Conservation (phyloP, 2,113 vertebrate genomes). For the Thinocorus orbignyianus region DNA sequence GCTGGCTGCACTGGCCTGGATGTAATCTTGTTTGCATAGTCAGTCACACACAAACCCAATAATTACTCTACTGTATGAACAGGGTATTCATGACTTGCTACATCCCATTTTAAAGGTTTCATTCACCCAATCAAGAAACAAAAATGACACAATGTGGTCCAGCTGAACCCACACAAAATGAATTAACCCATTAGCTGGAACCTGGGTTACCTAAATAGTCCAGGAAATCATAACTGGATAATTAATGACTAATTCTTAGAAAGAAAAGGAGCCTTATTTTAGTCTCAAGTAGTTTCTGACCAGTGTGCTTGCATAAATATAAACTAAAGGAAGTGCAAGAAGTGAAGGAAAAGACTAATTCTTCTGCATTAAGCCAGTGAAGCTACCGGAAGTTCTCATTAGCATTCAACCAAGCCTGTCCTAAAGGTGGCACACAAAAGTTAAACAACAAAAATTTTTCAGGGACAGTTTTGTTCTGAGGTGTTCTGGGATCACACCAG, state of each 20-base stretch:
- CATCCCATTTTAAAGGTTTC: conserved; percentile 13
- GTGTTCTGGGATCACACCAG: neutral
- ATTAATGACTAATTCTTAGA: neutral
- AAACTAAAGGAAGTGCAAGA: neutral
- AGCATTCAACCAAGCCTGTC: neutral
- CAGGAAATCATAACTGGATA: neutral
- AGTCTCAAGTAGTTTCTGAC: neutral
- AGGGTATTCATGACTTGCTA: conserved; percentile 14
- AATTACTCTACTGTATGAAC: neutral
- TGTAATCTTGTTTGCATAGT: conserved; percentile 9
- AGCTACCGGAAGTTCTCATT: neutral
- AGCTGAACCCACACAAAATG: neutral
- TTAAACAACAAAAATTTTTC: neutral
- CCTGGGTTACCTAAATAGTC: neutral
- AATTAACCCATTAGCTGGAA: neutral
- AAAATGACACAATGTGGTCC: neutral
- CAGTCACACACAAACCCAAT: neutral
- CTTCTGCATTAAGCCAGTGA: neutral
- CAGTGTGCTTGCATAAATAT: neutral
- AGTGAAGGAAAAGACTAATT: neutral
- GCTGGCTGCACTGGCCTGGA: conserved; percentile 27
- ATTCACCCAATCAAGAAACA: neutral
- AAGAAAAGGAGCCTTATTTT: neutral
- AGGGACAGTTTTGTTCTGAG: neutral
- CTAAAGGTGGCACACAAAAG: neutral